These are phyloP conservation scores for Hepsetus odoe DNA, from an alignment of 2,113 vertebrate species.

Conservation along the genomic window DNA sequence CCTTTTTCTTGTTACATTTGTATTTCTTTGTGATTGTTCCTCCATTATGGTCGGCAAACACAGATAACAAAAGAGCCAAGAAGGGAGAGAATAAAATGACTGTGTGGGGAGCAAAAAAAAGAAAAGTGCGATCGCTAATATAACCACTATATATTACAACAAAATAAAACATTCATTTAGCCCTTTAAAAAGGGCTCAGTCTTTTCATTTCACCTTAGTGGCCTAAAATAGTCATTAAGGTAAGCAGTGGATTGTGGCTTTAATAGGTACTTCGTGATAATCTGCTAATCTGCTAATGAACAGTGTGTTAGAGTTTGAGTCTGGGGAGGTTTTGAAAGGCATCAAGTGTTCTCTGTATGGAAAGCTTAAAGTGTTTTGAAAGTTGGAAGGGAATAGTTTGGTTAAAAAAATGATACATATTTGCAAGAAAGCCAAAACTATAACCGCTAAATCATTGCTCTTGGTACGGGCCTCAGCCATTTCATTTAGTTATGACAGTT, in stretches of 20 bases:
- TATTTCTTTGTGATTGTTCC: constrained; percentile 59
- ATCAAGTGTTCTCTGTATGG: constrained; percentile 1
- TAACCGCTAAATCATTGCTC: no score
- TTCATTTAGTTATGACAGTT: no score
- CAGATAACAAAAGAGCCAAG: constrained; percentile 23
- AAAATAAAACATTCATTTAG: constrained; percentile 34
- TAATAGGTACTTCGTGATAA: constrained; percentile 18
- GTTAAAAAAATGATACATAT: no score
- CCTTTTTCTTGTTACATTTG: constrained; percentile 51
- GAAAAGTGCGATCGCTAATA: constrained; percentile 23
- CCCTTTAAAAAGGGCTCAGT: neutral
- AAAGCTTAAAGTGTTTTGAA: constrained; percentile 1
- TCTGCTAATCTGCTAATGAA: constrained; percentile 36
- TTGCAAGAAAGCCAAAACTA: no score
- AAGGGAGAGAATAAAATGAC: neutral
- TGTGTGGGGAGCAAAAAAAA: neutral
- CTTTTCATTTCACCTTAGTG: constrained; percentile 22
- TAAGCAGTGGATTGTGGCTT: constrained; percentile 17
- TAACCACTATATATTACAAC: constrained; percentile 12
- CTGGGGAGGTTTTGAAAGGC: constrained; percentile 9
- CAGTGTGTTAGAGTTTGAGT: constrained; percentile 19
- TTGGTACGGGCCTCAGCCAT: no score
- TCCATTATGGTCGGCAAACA: constrained; percentile 52
- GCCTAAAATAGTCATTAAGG: constrained; percentile 15
- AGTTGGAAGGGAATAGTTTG: neutral